A percentile compares a stretch with the other conserved stretches of the same genome.
Evolutionary conservation across 2,888 invertebrate species (phyloP).

Genomic region (Girardia tigrina): DNA sequence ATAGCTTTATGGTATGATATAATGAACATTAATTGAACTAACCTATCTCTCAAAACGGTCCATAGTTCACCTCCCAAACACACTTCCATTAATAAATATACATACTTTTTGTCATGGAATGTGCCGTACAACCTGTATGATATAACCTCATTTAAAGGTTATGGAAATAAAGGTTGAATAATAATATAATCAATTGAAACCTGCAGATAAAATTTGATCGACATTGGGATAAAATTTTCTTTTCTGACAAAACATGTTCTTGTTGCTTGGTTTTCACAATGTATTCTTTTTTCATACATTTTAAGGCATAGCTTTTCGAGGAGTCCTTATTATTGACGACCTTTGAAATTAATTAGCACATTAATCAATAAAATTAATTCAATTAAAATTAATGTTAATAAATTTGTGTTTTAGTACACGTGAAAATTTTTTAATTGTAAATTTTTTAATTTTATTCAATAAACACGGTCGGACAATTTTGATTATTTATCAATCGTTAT

Average conservation of each 20-base stretch:
- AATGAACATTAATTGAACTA: too few relatives aligned
- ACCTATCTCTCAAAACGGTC: slow-evolving; percentile 73
- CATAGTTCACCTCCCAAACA: slow-evolving; percentile 86
- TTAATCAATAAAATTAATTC: neutral
- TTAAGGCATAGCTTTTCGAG: slow-evolving; percentile 60
- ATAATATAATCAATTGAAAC: slow-evolving; percentile 50
- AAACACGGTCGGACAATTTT: neutral
- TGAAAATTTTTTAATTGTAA: neutral
- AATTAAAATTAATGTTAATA: neutral
- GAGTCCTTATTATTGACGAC: slow-evolving; percentile 33
- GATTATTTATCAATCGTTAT: neutral
- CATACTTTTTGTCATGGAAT: slow-evolving; percentile 74
- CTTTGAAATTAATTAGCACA: neutral
- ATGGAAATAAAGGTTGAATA: neutral
- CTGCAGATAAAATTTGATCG: slow-evolving; percentile 65
- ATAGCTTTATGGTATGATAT: too few relatives aligned
- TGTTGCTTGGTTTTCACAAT: slow-evolving; percentile 75
- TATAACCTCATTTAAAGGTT: slow-evolving; percentile 24
- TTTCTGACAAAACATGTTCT: slow-evolving; percentile 74
- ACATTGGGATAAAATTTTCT: slow-evolving; percentile 65
- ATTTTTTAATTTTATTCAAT: neutral
- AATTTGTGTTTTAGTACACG: neutral
- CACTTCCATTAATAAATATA: slow-evolving; percentile 85
- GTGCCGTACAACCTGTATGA: slow-evolving; percentile 66
- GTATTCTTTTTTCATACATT: slow-evolving; percentile 74